These are phyloP conservation scores for Ormia ochracea DNA, from an alignment of 2,888 invertebrate species.

Conservation along the genomic window DNA sequence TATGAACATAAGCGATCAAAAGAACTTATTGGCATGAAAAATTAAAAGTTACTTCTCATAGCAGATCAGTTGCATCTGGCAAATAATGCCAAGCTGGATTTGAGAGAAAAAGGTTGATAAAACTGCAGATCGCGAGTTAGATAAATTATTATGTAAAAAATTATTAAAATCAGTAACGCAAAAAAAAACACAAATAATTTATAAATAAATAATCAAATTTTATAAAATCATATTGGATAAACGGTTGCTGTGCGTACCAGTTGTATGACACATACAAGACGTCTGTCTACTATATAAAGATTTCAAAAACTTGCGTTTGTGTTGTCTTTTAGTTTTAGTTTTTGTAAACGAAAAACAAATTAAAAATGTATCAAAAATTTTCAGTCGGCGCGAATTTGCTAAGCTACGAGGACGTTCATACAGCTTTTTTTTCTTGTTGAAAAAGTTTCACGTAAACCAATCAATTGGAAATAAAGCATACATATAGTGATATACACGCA, in stretches of 20 bases:
- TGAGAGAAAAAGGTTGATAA: conserved; percentile 12
- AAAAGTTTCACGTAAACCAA: background rate
- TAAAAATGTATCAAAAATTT: conserved; percentile 36
- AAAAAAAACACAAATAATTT: conserved; percentile 8
- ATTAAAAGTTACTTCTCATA: background rate
- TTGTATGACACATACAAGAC: conserved; percentile 53
- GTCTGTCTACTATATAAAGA: conserved; percentile 50
- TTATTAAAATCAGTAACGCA: conserved; percentile 4
- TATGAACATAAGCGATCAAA: conserved; percentile 23
- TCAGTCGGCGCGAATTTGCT: conserved; percentile 59
- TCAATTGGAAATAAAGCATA: background rate
- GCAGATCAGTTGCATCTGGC: conserved; percentile 9
- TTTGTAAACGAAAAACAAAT: conserved; percentile 31
- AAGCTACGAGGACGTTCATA: conserved; percentile 49
- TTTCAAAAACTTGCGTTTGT: conserved; percentile 2
- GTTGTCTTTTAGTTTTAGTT: too few relatives aligned
- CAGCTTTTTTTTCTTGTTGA: background rate
- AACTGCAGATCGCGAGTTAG: conserved; percentile 27
- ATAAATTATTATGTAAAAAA: conserved; percentile 27
- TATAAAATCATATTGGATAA: conserved; percentile 13
- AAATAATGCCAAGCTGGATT: conserved; percentile 41
- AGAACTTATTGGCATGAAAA: conserved; percentile 28
- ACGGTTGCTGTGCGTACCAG: background rate
- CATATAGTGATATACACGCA: conserved; percentile 1
- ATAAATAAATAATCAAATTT: background rate